Base-by-base conservation (phyloP, 2,797 vertebrate species). In the Lithobates sylvaticus region DNA sequence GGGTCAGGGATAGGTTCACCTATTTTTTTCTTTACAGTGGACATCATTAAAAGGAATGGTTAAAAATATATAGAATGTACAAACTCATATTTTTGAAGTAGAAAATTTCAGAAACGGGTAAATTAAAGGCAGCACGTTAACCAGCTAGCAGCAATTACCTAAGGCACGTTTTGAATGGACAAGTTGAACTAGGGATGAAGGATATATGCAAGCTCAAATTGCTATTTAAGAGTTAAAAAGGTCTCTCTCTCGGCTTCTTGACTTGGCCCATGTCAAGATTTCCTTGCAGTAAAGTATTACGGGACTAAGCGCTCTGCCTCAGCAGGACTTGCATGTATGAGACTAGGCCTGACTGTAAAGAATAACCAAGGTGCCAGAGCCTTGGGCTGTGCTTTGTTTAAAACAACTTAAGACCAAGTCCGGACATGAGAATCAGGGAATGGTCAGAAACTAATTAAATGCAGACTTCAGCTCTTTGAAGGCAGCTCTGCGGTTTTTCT, bases 381-480 rank as follows among this genome's bases (percentile, higher is more conserved):
- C 58, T 69, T 58, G 72, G 34, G 34, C 26, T 34, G 18, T 7
- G 36, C 15, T 39, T 54, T 82, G 58, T 64, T 74, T 68, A 44
- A 3, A 39, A 39, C 12, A 23, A 78, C 50, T 21, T 44, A 81
- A 83, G 32, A 69, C 32, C n/a, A 9, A 54, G 68, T 39, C 16
- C 18, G 69, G 89, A 88, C 88, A 78, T 50, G 32, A 2, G 83
- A 87, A 32, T 76, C 21, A 10, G 0, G 36, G 73, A 73, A 76
- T 54, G 76, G 42, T 32, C 0, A n/a, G 44, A 91, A 93, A 94
- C 71, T 93, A 92, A 87, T 92, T 97, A 91, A 98, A 98, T 5
- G 96, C 91, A 0, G 97, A 97, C 91, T 97, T 97, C 76, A 98
- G 93, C 90, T 98, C 96, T 93, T 95, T 96, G 94, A 99, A 99